Percentiles rank a stretch among this genome's conserved stretches.
These are phyloP conservation scores for Eleginops maclovinus DNA, from an alignment of 2,113 vertebrate species.

Conservation along the genomic window DNA sequence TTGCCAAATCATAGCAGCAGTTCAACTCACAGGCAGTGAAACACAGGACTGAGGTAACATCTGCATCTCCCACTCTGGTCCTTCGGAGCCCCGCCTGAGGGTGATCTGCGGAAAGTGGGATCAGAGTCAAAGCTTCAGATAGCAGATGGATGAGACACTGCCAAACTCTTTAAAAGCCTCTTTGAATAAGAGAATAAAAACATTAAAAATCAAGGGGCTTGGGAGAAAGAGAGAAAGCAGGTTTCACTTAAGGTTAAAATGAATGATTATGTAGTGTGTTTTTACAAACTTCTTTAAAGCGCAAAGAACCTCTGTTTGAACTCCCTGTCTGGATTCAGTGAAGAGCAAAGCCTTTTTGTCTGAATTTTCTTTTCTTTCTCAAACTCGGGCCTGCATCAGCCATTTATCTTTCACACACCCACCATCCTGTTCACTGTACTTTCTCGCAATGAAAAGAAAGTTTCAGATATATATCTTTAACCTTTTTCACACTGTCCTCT, in stretches of 20 bases:
- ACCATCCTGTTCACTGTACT: background rate
- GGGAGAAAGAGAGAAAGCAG: background rate
- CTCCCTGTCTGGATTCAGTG: background rate
- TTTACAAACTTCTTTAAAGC: background rate
- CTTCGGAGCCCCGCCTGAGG: constrained; percentile 6
- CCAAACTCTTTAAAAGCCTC: constrained; percentile 32
- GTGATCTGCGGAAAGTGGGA: background rate
- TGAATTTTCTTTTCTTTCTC: background rate
- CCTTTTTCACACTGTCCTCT: background rate
- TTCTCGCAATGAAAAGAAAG: background rate
- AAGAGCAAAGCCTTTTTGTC: background rate
- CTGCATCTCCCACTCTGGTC: constrained; percentile 33
- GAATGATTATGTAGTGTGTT: constrained; percentile 10
- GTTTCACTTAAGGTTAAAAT: constrained; percentile 17
- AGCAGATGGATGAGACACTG: constrained; percentile 48
- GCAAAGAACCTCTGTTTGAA: background rate
- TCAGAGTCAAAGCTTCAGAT: constrained; percentile 5
- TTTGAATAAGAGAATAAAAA: constrained; percentile 35
- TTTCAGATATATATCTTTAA: background rate
- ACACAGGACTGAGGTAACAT: constrained; percentile 10
- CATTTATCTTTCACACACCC: background rate
- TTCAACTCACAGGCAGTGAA: background rate
- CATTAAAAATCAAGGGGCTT: constrained; percentile 35
- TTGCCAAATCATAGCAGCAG: constrained; percentile 1
- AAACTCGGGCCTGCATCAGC: too few relatives aligned